Evolutionary conservation across 2,888 invertebrate genomes (phyloP).

Genomic region (Bombyx huttoni): DNA sequence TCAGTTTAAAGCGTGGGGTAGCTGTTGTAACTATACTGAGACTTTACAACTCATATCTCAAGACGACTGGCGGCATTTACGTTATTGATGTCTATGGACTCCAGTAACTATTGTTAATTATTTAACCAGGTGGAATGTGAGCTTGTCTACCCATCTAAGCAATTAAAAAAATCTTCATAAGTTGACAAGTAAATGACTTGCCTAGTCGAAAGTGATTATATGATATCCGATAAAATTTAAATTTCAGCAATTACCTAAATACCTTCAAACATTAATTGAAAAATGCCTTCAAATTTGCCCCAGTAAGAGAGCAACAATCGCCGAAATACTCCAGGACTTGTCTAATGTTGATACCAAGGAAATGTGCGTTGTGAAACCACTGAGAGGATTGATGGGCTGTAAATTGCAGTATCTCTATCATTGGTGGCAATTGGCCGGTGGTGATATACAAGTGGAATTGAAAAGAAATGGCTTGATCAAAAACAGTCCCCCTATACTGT

Average conservation of each 20-base stretch:
- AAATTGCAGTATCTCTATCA: conserved; percentile 90
- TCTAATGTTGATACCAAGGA: conserved; percentile 41
- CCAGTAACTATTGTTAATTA: no score
- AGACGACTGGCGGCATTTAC: no score
- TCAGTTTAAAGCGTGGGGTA: no score
- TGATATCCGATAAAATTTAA: neutral
- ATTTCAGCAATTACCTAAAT: conserved; percentile 71
- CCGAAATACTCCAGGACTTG: conserved; percentile 68
- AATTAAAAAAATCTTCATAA: no score
- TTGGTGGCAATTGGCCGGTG: conserved; percentile 96
- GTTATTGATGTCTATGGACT: no score
- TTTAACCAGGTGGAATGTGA: no score
- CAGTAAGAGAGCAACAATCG: conserved; percentile 64
- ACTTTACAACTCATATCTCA: no score
- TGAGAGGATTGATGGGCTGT: conserved; percentile 53
- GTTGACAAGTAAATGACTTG: no score
- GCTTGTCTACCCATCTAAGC: no score
- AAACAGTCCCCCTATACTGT: conserved; percentile 85
- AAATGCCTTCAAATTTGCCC: conserved; percentile 80
- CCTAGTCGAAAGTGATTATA: no score
- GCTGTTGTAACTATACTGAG: no score
- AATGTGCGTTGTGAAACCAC: conserved; percentile 53
- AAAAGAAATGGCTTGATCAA: conserved; percentile 92
- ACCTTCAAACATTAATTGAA: conserved; percentile 76
- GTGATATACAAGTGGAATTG: conserved; percentile 91